Evolutionary conservation across 2,797 vertebrate species (phyloP).

Genomic region (Anabas testudineus): DNA sequence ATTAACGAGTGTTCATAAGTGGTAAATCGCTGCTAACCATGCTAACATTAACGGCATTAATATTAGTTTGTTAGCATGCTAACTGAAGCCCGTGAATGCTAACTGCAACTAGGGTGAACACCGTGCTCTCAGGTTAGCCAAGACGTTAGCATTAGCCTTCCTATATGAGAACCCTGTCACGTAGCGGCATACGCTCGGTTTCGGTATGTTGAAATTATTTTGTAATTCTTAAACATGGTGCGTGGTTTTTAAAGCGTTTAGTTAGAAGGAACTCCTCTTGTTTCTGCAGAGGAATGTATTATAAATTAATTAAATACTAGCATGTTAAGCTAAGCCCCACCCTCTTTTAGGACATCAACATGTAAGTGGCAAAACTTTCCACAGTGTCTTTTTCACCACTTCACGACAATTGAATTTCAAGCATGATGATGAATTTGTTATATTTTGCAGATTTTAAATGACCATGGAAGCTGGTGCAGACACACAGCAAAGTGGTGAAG

Average conservation of each 20-base stretch:
- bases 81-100: slow-evolving; percentile 37
- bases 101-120: slow-evolving; percentile 6
- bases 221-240: fast-evolving
- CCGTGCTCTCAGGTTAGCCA: background rate
- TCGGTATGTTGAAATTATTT: fast-evolving
- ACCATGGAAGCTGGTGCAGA: slow-evolving; percentile 99
- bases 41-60: background rate
- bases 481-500: slow-evolving; percentile 96
- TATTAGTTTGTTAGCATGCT: slow-evolving; percentile 69
- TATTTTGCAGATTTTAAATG: slow-evolving; percentile 92
- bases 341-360: slow-evolving; percentile 46
- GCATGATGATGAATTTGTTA: background rate
- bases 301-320: slow-evolving; percentile 20
- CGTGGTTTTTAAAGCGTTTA: fast-evolving
- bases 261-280: fast-evolving
- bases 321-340: slow-evolving; percentile 69
- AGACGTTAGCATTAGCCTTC: slow-evolving; percentile 13
- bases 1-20: background rate
- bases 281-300: background rate
- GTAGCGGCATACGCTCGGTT: background rate
- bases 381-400: background rate
- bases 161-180: background rate
- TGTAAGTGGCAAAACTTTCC: slow-evolving; percentile 1
- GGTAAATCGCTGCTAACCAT: background rate
- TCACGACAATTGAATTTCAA: no score